Percentiles rank a stretch among this genome's conserved stretches.
Evolutionary conservation across 37 sponge, comb jelly and placozoan genomes (phyloP).

Genomic region (Halichondria panicea): DNA sequence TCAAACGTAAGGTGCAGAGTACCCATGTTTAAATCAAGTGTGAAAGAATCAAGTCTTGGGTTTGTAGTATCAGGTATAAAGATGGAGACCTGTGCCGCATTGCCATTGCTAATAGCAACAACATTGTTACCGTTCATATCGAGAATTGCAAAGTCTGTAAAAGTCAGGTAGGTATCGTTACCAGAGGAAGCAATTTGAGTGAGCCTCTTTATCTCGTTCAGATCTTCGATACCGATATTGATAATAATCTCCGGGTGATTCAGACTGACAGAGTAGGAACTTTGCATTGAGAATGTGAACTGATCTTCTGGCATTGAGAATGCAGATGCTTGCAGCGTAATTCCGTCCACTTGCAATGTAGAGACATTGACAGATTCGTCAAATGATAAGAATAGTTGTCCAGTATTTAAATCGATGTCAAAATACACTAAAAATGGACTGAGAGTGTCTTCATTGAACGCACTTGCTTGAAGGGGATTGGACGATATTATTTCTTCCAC

Average conservation of each 20-base stretch:
- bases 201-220: conserved; percentile 79
- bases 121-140: conserved; percentile 77
- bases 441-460: conserved; percentile 54
- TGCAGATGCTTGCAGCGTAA: conserved; percentile 56
- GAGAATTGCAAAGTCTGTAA: conserved; percentile 48
- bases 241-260: conserved; percentile 77
- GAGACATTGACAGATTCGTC: conserved; percentile 85
- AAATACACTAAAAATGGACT: conserved; percentile 65
- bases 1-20: conserved; percentile 65
- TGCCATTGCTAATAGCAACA: conserved; percentile 57
- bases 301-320: conserved; percentile 26
- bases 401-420: conserved; percentile 77
- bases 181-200: conserved; percentile 64
- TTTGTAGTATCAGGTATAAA: conserved; percentile 69
- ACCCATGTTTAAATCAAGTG: conserved; percentile 65
- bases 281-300: conserved; percentile 33
- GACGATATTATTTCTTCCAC: conserved; percentile 30
- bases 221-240: conserved; percentile 61
- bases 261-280: conserved; percentile 41
- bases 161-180: conserved; percentile 64
- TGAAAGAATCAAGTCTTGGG: conserved; percentile 59
- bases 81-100: conserved; percentile 53
- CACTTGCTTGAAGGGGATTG: conserved; percentile 28
- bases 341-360: conserved; percentile 51
- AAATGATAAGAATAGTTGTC: conserved; percentile 64